Evolutionary conservation across 2,888 invertebrate genomes (phyloP), one percentile per base, ranked within the genome.

Genomic region (Ctenicera cuprea): DNA sequence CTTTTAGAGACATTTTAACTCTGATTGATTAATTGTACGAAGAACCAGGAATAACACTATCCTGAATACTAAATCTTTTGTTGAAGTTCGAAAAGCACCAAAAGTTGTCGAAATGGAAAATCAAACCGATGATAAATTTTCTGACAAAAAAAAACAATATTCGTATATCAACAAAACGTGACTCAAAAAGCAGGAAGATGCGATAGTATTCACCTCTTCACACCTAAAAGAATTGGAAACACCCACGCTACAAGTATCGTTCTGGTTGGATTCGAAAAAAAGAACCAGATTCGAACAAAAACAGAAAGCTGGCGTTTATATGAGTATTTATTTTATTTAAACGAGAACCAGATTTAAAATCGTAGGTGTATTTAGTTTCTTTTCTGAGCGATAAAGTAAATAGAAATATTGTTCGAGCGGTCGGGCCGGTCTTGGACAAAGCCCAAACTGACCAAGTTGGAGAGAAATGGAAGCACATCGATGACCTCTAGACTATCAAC

Each of bases 331-430:
- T 78, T 79, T 80, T 79, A 80, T 78, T 80, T 77, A 73, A 75
- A 73, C 74, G 75, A 77, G 78, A 79, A 79, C 80, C 78, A 79
- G 79, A 79, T 78, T 74, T 75, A 68, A 78, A 79, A 78, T 80
- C 80, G 82, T 83, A 82, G 82, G 83, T 81, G 83, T 82, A 79
- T 80, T 81, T 80, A 79, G 81, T 81, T 82, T 80, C 80, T 80
- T 80, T 77, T 78, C 76, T 62, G 68, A 79, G 78, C 82, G 82
- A 82, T 82, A 83, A 83, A 83, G 81, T 83, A 83, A 83, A 83
- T 82, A 83, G 82, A 83, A 83, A 83, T 82, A 82, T 82, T 83
- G 82, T 81, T 79, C 76, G 76, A 79, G 75, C 43, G 74, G 78
- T 80, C 77, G 68, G 75, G 75, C 75, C 74, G 77, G 76, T 74